Evolutionary conservation across 2,797 vertebrate genomes (phyloP).

Genomic region (Erithacus rubecula): DNA sequence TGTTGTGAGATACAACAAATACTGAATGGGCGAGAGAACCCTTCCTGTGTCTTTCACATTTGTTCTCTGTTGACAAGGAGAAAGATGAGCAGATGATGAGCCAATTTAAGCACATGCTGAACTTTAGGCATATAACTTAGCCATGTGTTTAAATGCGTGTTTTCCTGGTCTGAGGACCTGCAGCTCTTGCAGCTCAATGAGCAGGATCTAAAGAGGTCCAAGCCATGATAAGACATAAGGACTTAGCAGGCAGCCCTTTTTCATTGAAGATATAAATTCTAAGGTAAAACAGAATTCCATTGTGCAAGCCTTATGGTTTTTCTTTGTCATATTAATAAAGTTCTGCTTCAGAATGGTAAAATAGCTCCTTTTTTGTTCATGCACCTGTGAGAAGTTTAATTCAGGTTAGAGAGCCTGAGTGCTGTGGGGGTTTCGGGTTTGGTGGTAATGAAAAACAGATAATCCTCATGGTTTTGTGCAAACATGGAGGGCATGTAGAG

Average conservation of each 20-base stretch:
- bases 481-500: conserved; percentile 64
- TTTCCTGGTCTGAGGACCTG: background rate
- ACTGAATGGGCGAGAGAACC: conserved; percentile 36
- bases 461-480: conserved; percentile 52
- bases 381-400: conserved; percentile 56
- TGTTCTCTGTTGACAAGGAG: conserved; percentile 6
- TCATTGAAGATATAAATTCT: background rate
- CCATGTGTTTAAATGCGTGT: background rate
- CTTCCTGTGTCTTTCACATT: background rate
- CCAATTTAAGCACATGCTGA: conserved; percentile 30
- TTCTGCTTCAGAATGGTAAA: background rate
- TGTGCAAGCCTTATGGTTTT: background rate
- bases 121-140: background rate
- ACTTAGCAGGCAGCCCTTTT: background rate
- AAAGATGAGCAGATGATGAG: conserved; percentile 30
- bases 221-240: background rate
- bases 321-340: background rate
- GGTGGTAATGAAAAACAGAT: conserved; percentile 63
- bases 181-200: background rate
- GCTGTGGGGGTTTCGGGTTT: conserved; percentile 49
- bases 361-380: conserved; percentile 23
- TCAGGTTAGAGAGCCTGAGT: conserved; percentile 29
- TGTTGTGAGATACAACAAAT: conserved; percentile 58
- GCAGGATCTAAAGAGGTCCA: background rate
- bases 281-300: background rate